Base-by-base conservation (phyloP, 2,888 invertebrate genomes). In the Tholera decimalis region DNA sequence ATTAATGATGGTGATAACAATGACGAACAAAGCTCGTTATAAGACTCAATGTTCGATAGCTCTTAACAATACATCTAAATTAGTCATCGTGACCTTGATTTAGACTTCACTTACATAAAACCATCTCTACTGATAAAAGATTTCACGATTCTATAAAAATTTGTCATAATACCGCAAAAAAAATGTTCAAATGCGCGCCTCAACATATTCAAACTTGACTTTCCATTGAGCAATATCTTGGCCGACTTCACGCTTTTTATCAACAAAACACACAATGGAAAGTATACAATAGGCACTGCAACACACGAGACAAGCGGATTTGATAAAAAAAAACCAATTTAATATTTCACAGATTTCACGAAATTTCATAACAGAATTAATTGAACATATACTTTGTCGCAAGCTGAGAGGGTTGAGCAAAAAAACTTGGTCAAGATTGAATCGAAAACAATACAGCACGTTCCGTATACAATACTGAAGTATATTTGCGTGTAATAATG, bases 281-380 rank as follows among this genome's bases (percentile, higher is more conserved):
- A 73, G 74, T 79, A 80, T 77, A 90, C 89, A 92, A 93, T 88
- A 85, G 88, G 80, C 59, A 73, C 80, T 83, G 83, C 84, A 85
- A 88, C 89, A 89, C 85, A 90, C 83, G 87, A 78, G 73, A 78
- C 63, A 58, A 69, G 46, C 54, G 41, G 58, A 54, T 77, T 74
- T 75, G 90, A 86, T n/a, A 15, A 35, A 91, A 86, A 93, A 91
- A 92, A 83, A 76, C 76, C 89, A 90, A 92, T 93, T 90, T 90
- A 87, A 93, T 93, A 94, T 91, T 94, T 93, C 88, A 86, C 85
- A 86, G 92, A 87, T 94, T 94, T 93, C 93, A 68, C 80, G 67
- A 88, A 92, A 93, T 93, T 94, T 93, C 93, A 91, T 90, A 93
- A 94, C 90, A 66, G 83, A 88, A 87, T 91, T 92, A 92, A 93